Base-by-base conservation (phyloP, 2,113 vertebrate species). In the Cromileptes altivelis region DNA sequence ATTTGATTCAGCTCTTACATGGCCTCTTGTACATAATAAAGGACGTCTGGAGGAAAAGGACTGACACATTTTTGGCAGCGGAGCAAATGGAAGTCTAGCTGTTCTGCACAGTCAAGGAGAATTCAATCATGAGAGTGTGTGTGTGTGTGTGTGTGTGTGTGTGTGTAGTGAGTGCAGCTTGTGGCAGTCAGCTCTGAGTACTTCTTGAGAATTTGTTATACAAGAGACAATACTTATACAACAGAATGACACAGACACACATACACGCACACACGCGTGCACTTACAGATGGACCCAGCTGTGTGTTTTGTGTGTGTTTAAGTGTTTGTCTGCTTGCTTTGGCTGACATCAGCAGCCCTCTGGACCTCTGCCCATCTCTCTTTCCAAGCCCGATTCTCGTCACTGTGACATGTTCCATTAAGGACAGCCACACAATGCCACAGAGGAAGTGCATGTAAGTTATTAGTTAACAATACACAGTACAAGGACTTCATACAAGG, bases 11-110 rank as follows among this genome's bases (percentile, higher is more conserved):
- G 62, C 64, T 82, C 65, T 69, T 56, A 50, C 40, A 75, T 9
- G 69, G 71, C 69, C 70, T 84, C 70, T 81, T 77, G 75, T 73
- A 75, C 76, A 62, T 82, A 84, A 90, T 89, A 82, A 86, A 76
- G 56, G 73, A 82, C 15, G 71, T 82, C 75, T 82, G 67, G 70
- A 78, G 86, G 82, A 91, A 87, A 45, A 81, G 49, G 25, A 84
- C 50, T 83, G 90, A 77, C 73, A 88, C 68, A 60, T 83, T 79
- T 84, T 90, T 93, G 89, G 91, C 90, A 84, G 71, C 37, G 6
- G 33, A 60, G 52, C 74, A 82, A 89, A 75, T 85, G 42, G 33
- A 84, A 82, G 82, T 80, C 70, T 82, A 47, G 80, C 73, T 85
- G 71, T 70, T 92, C 82, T 89, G 75, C 76, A 71, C 61, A 75